These are phyloP conservation scores for Galago senegalensis DNA, from an alignment of 2,797 vertebrate genomes.

Conservation along the genomic window DNA sequence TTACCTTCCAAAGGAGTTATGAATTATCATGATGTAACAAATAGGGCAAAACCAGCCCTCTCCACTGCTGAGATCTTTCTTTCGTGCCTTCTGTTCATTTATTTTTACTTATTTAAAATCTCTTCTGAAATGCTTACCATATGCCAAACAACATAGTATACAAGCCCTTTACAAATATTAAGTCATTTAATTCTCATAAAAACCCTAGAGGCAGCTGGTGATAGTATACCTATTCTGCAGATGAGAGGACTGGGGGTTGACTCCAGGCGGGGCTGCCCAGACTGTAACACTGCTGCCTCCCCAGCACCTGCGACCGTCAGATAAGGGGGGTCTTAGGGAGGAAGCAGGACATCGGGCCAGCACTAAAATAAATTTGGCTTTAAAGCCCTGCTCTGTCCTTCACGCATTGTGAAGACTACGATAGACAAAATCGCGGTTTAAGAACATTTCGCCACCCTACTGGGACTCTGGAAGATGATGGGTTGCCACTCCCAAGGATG, in stretches of 20 bases:
- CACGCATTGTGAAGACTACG: background rate
- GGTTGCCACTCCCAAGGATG: too few relatives aligned
- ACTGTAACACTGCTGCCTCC: background rate
- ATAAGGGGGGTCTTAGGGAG: background rate
- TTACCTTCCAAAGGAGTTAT: background rate
- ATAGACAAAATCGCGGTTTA: background rate
- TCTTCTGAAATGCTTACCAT: background rate
- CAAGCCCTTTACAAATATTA: background rate
- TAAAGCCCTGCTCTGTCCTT: background rate
- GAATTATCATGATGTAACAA: background rate
- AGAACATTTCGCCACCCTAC: background rate
- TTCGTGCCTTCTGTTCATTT: background rate
- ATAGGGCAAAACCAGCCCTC: background rate
- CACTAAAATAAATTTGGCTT: background rate
- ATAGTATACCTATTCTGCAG: background rate
- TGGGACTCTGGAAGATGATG: background rate
- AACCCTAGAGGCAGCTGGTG: background rate
- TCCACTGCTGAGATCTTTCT: background rate
- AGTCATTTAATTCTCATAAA: background rate
- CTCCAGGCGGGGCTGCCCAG: background rate
- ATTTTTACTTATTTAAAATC: slow-evolving; percentile 48
- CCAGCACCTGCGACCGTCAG: background rate
- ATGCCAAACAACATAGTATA: background rate
- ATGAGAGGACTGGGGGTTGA: background rate
- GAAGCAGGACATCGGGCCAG: background rate